Base-by-base conservation (phyloP, 2,113 vertebrate genomes). In the Tauraco erythrolophus region DNA sequence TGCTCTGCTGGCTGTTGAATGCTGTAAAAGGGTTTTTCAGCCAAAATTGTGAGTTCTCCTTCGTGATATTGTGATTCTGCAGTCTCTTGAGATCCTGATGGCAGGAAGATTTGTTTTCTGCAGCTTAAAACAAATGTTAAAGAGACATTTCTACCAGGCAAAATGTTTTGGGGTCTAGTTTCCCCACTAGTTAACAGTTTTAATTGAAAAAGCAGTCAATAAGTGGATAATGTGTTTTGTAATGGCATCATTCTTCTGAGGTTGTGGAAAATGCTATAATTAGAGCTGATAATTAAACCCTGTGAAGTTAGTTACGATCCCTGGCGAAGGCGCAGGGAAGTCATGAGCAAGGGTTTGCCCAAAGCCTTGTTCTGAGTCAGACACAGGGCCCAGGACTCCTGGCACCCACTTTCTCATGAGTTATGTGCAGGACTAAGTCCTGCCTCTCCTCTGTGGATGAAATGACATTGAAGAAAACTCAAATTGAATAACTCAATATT, bases 121-220 rank as follows among this genome's bases (percentile, higher is more conserved):
- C 72, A 79, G 57, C 48, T 84, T 60, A 65, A 65, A 88, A 27
- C 3, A 7, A 82, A 43, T 22, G 30, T 39, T 79, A 45, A 95
- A 78, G 77, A 39, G 48, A 25, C 69, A 64, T 82, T 82, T 91
- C 61, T 54, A 27, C 50, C 21, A 30, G 39, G n/a, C 15, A 84
- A 76, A 66, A 24, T 19, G 58, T 75, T 86, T 41, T 31, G 50
- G n/a, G 57, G 77, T 84, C 45, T 79, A 5, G 53, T 11, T 92
- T 71, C 45, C 77, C 75, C 53, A 43, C 80, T 89, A 31, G 56
- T 61, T 75, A 84, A 53, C 31, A 61, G 53, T 82, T 95, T 89
- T 94, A 95, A 95, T 94, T 97, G 94, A 89, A 89, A 97, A 95
- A 92, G 15, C 65, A 89, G 48, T 81, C 91, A 79, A 9, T 82